Evolutionary conservation across 2,888 invertebrate genomes (phyloP).

Genomic region (Tinea pellionella): DNA sequence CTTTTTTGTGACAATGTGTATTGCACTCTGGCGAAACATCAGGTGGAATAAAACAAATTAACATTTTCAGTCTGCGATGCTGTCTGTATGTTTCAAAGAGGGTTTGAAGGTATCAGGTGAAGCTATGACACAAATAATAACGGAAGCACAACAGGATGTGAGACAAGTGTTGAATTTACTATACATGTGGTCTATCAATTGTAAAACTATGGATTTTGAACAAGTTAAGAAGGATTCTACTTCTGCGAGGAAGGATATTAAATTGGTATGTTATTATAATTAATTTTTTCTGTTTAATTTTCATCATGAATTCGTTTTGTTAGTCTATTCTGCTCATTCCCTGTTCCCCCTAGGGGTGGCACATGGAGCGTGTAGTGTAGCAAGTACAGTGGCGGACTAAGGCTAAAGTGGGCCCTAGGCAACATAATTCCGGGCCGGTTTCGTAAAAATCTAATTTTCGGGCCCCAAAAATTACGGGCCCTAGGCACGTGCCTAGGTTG

Average conservation of each 20-base stretch:
- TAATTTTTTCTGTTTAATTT: background rate
- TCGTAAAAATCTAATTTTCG: too few species aligned
- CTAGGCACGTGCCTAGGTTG: too few species aligned
- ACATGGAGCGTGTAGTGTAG: too few species aligned
- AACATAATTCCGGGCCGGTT: too few species aligned
- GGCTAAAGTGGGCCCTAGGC: too few species aligned
- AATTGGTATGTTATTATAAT: constrained; percentile 69
- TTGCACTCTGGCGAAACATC: too few species aligned
- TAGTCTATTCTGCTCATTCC: too few species aligned
- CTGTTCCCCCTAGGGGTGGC: too few species aligned
- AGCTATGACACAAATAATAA: constrained; percentile 85
- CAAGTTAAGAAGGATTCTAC: constrained; percentile 67
- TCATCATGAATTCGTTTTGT: too few species aligned
- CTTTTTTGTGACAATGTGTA: too few species aligned
- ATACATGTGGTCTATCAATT: constrained; percentile 79
- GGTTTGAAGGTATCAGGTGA: constrained; percentile 81
- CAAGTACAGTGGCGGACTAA: too few species aligned
- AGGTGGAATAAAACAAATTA: background rate
- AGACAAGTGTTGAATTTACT: constrained; percentile 93
- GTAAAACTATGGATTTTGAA: constrained; percentile 61
- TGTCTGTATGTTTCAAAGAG: constrained; percentile 93
- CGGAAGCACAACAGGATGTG: constrained; percentile 91
- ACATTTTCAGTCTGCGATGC: constrained; percentile 83
- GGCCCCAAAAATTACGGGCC: too few species aligned
- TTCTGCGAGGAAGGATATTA: constrained; percentile 82